Conservation (phyloP, 2,888 invertebrate species). For the Netelia fuscicornis region DNA sequence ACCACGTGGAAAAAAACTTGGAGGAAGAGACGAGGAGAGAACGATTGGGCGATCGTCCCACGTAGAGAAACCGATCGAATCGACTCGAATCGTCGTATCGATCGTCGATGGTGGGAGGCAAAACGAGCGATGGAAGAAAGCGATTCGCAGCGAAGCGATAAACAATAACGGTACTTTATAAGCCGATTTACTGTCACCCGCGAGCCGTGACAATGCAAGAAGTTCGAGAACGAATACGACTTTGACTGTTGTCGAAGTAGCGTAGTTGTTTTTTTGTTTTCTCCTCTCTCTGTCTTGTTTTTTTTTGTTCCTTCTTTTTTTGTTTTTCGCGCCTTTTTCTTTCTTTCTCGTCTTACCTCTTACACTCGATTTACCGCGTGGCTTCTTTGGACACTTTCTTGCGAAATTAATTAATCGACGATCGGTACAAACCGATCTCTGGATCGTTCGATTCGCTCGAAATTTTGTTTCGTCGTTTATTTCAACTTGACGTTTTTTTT, state of each 20-base stretch:
- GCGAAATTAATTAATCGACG: slow-evolving; percentile 64
- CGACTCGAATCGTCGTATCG: not conserved
- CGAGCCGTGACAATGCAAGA: slow-evolving; percentile 69
- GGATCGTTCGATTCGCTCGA: slow-evolving; percentile 26
- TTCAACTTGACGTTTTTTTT: not conserved
- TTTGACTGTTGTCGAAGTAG: slow-evolving; percentile 35
- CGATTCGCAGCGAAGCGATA: slow-evolving; percentile 66
- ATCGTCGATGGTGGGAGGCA: slow-evolving; percentile 25
- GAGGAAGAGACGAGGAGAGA: slow-evolving; percentile 41
- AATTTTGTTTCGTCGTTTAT: slow-evolving; percentile 28
- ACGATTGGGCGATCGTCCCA: slow-evolving; percentile 6
- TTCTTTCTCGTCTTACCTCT: slow-evolving; percentile 31
- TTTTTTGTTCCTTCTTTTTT: slow-evolving; percentile 1
- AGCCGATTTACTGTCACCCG: slow-evolving; percentile 68
- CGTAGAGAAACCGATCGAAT: slow-evolving; percentile 44
- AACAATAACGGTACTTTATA: slow-evolving; percentile 69
- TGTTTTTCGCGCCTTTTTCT: slow-evolving; percentile 18
- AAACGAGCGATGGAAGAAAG: slow-evolving; percentile 58
- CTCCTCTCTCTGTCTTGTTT: slow-evolving; percentile 27
- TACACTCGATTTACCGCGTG: slow-evolving; percentile 23
- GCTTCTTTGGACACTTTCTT: slow-evolving; percentile 58
- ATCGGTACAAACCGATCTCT: slow-evolving; percentile 53
- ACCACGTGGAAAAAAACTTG: slow-evolving; percentile 36
- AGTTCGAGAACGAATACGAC: slow-evolving; percentile 42
- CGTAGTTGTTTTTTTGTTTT: slow-evolving; percentile 32